A percentile compares a stretch with the other conserved stretches of the same genome.
Conservation (phyloP, 2,113 vertebrate genomes). For the Oryzias woworae region DNA sequence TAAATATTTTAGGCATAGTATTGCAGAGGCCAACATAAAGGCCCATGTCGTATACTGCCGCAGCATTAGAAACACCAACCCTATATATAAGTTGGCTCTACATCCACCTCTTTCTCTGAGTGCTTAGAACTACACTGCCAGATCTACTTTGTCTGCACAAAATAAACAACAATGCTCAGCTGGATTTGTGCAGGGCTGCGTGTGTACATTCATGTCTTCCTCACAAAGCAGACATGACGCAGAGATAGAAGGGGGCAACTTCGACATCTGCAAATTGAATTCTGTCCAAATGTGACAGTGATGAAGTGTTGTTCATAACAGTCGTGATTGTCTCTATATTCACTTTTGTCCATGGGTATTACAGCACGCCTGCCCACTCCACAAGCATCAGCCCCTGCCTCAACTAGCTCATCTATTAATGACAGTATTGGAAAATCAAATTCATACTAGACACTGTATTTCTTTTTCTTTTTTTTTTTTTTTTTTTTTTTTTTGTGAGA, state of each 20-base stretch:
- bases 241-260: slow-evolving; percentile 53
- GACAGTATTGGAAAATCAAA: slow-evolving; percentile 80
- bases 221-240: slow-evolving; percentile 37
- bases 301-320: slow-evolving; percentile 88
- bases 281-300: slow-evolving; percentile 86
- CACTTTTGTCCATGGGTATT: slow-evolving; percentile 77
- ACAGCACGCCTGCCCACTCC: slow-evolving; percentile 60
- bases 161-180: slow-evolving; percentile 67
- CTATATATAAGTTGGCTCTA: slow-evolving; percentile 15
- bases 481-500: slow-evolving; percentile 55
- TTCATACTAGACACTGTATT: slow-evolving; percentile 59
- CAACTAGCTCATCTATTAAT: slow-evolving; percentile 80
- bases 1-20: not conserved
- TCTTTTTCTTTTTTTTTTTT: too few species aligned
- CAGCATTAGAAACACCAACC: too few species aligned
- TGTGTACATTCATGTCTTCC: slow-evolving; percentile 18
- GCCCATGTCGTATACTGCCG: too few species aligned
- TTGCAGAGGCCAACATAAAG: not conserved
- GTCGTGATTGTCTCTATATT: slow-evolving; percentile 86
- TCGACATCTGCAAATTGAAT: slow-evolving; percentile 85
- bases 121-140: slow-evolving; percentile 57
- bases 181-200: slow-evolving; percentile 1
- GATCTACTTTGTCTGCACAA: slow-evolving; percentile 82
- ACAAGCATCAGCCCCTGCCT: slow-evolving; percentile 50
- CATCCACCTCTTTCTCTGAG: slow-evolving; percentile 20